Evolutionary conservation across 2,113 vertebrate genomes (phyloP), one percentile per base, ranked within the genome.

Genomic region (Tenrec ecaudatus): DNA sequence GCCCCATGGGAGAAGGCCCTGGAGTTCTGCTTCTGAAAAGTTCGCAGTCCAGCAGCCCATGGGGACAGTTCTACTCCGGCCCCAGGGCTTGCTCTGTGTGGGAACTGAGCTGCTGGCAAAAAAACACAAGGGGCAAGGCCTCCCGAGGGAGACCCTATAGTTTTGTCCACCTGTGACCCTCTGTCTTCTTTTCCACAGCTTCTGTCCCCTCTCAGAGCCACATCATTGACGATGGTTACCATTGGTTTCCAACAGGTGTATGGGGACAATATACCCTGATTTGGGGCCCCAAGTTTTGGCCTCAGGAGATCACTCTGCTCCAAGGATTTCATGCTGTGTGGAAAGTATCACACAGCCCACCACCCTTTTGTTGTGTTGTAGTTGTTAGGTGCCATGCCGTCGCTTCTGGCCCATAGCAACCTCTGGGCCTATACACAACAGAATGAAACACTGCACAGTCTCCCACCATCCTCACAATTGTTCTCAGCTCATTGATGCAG

Each of bases 301-400:
- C 62, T 47, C 3, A 10, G 66, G 9, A 23, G 31, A 36, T 23
- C 20, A 10, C 47, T 3, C 1, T 3, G 29, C 31, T 15, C 27
- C n/a, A 4, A 8, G 36, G 40, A 9, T 64, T 5, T 33, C 31
- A 43, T 29, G 31, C 11, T 5, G 1, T 22, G 12, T 6, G 27
- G 31, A 78, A 19, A 2, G 16, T 8, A 0, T 6, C 6, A 4
- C 5, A 5, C 38, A 57, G 29, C 6, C 16, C 1, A 0, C 0
- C 25, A n/a, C 60, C 19, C 60, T 25, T 25, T 62, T 62, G 15
- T 53, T 53, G 47, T 53, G 47, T 53, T 53, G 47, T 10, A 8
- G 47, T 53, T 53, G 47, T 53, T 53, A 53, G 47, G 47, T 53
- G 47, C 47, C 47, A 12, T 53, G 9, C 47, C 6, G 47, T 53